Percentiles rank a stretch among this genome's conserved stretches.
phyloP scores from a whole-genome alignment of 92 coral and sea anemone genomes.

The Scolanthus callimorphus region DNA sequence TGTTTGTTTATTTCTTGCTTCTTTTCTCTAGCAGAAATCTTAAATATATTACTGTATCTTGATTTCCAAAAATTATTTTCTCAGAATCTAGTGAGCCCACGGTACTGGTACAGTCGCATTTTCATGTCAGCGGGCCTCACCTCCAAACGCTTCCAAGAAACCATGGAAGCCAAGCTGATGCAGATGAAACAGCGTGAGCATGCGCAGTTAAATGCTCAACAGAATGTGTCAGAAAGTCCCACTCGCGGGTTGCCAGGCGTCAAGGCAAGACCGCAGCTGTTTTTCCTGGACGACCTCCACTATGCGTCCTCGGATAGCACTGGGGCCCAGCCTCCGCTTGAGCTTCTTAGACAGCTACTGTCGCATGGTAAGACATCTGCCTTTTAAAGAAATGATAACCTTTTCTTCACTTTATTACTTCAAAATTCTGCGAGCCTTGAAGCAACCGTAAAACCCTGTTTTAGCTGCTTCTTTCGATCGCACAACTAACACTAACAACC shows the following conservation, averaged over 20 bases:
- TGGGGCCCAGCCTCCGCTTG: constrained; percentile 79
- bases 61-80: not conserved
- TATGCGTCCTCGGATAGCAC: constrained; percentile 66
- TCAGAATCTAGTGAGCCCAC: constrained; percentile 86
- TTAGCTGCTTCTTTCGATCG: no score
- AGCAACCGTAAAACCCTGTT: no score
- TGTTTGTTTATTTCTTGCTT: not conserved
- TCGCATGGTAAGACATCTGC: constrained; percentile 60
- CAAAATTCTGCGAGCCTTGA: no score
- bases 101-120: constrained; percentile 71
- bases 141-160: constrained; percentile 74
- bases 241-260: constrained; percentile 17
- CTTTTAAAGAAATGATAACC: no score
- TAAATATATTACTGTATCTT: no score
- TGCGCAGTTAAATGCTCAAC: constrained; percentile 38
- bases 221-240: constrained; percentile 13
- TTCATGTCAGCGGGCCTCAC: constrained; percentile 78
- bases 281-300: constrained; percentile 88
- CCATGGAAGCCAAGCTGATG: constrained; percentile 67
- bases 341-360: constrained; percentile 80
- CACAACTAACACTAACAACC: no score
- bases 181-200: constrained; percentile 68
- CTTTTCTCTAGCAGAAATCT: no score
- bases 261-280: constrained; percentile 44
- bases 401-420: no score